Base-by-base conservation (phyloP, 2,888 invertebrate species). In the Linnaemya vulpina region DNA sequence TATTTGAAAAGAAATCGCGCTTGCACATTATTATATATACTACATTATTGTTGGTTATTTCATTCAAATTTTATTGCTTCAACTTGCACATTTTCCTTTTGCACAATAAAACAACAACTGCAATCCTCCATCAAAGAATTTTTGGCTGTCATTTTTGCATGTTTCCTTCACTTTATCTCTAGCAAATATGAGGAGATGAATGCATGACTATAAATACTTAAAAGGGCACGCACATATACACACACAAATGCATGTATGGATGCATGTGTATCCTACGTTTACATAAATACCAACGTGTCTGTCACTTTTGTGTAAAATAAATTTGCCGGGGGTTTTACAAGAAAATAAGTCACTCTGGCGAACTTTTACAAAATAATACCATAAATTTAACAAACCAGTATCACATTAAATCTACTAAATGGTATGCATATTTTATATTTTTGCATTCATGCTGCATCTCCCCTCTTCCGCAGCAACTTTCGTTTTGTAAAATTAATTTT, bases 71-170 rank as follows among this genome's bases (percentile, higher is more conserved):
- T 15, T 70, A 30, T 30, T 30, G 5, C 30, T 30, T 30, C 2
- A 30, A 17, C 11, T 17, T 60, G n/a, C 51, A 15, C 17, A 17
- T 75, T 63, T 75, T 25, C 46, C 35, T 53, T 73, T n/a, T 43
- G 20, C n/a, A 67, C 62, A 79, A 83, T 75, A 49, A 75, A 68
- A 65, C 74, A 71, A 71, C 71, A 58, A 20, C 65, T 71, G 79
- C 63, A 75, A 76, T 79, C 75, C 58, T 79, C 13, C 75, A 79
- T 79, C 78, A 79, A 68, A 79, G 63, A 70, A 65, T 79, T 75
- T 84, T 75, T 51, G 63, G 30, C 63, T 75, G 83, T 75, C 58
- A 79, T 63, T 79, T 79, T 68, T 78, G 60, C 15, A 71, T 68
- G 20, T 78, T 78, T 71, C 53, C 25, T 71, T 63, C 9, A 62